Base-by-base conservation (phyloP, 2,888 invertebrate species). In the Phrixothrix hirtus region DNA sequence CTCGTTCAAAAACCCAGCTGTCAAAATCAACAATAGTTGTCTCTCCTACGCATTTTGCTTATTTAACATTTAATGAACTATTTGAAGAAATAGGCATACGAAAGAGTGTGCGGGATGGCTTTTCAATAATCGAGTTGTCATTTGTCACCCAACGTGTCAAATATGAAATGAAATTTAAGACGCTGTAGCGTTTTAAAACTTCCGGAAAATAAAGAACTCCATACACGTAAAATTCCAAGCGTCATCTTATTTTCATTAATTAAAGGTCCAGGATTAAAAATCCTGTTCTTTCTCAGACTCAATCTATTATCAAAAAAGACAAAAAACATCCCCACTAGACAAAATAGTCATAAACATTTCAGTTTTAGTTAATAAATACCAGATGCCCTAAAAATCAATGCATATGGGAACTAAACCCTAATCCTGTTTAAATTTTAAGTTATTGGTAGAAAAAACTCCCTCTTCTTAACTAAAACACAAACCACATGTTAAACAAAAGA, bases 361-460 rank as follows among this genome's bases (percentile, higher is more conserved):
- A 65, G 58, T 63, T 53, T 57, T 50, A 50, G 53, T 63, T 66
- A 66, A 66, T 65, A 66, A 65, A 63, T 60, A 62, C 64, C 66
- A 66, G 64, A 66, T 66, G 66, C 60, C 58, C 52, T 53, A 34
- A 53, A 25, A 55, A 51, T 53, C 47, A 55, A 39, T 44, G 39
- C 45, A 17, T 35, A 21, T 43, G 44, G 44, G 38, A 43, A 45
- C 34, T 26, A 37, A 37, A 43, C 42, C 43, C 31, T 32, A 26
- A 10, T 11, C 41, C 26, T 49, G 43, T 44, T 51, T 45, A 44
- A 39, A 51, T 45, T 51, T 45, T 38, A 17, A 44, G 38, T 45
- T 44, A 44, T 44, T 16, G 34, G 15, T 16, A 15, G 38, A 60
- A 59, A 60, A 61, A 38, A 50, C 52, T 52, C 60, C 61, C 57